Base-by-base conservation (phyloP, 2,113 vertebrate species). In the Hylia prasina region DNA sequence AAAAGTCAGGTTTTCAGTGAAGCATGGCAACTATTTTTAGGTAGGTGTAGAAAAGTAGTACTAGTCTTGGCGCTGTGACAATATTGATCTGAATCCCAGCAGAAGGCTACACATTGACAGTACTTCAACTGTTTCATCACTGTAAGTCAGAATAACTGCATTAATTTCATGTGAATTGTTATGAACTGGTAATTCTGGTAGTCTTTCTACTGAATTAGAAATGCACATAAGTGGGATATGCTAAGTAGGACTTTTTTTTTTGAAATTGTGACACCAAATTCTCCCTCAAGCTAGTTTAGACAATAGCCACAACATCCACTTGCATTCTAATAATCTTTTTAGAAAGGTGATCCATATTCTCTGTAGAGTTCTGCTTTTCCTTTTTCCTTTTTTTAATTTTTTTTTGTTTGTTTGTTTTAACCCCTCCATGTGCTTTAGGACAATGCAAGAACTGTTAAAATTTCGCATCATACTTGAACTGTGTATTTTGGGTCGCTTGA, bases 21-120 rank as follows among this genome's bases (percentile, higher is more conserved):
- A 86, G 68, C 82, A 37, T 77, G 45, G 63, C 75, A 66, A 54
- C 68, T 96, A 66, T 96, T 96, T 95, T 95, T 93, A 93, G 68
- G 47, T 93, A 93, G 61, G 77, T 60, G 80, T 94, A 94, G 90
- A 63, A 96, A 83, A 94, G 68, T 87, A 93, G 58, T 85, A 80
- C 87, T 86, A 92, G 78, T 91, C 56, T 90, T 96, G 92, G 92
- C 89, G 51, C n/a, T 70, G 35, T 86, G 82, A 91, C 93, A 90
- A 1, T 86, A 86, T 94, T 14, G 71, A 90, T 94, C 85, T 80
- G 87, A 83, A 70, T 84, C 87, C 73, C 78, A 90, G 66, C 82
- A 91, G 84, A 95, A 82, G 39, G 73, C 84, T 93, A 35, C 54
- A 21, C 63, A 25, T 85, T 69, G 81, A 72, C 78, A 70, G 87